Base-by-base conservation (phyloP, 1,140 invertebrate species). In the Psix sp. region DNA sequence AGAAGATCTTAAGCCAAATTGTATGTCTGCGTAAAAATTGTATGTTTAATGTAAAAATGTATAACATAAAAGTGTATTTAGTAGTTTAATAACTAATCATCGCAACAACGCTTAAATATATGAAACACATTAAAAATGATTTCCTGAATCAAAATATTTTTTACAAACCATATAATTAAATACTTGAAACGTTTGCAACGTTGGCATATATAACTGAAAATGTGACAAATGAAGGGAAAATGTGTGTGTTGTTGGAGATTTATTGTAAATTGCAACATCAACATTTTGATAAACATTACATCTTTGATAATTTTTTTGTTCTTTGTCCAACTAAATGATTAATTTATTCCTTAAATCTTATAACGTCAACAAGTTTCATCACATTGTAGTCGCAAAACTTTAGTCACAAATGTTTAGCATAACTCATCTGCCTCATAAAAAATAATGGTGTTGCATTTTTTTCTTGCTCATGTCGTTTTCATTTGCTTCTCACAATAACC, bases 251-350 rank as follows among this genome's bases (percentile, higher is more conserved):
- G 36, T 40, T 62, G 13, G 45, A 52, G 33, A 66, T 66, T 66
- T 66, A 66, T 66, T 56, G 20, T 66, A 31, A 56, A 49, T 42
- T 48, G 49, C 42, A 56, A 66, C 62, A 66, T 56, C 26, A 48
- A 66, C 56, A 56, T 56, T 39, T 46, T 9, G 10, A 21, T 66
- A 56, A 66, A 66, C 36, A 66, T 56, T 63, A 63, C 36, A 66
- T 16, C 26, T 56, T 29, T 66, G 56, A 48, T 56, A 56, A 3
- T 20, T 42, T 62, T 40, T 3, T 43, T 49, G 7, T 29, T 52
- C 59, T 33, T 33, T 33, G 4, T 33, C n/a, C 3, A 13, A 35
- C 5, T 11, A 13, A 13, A 35, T 11, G 6, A 14, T 4, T 3
- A 3, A 13, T 35, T 13, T 13, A 39, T 39, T 21, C 13, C 18